Conservation (phyloP, 2,888 invertebrate genomes). For the Brenthis ino region DNA sequence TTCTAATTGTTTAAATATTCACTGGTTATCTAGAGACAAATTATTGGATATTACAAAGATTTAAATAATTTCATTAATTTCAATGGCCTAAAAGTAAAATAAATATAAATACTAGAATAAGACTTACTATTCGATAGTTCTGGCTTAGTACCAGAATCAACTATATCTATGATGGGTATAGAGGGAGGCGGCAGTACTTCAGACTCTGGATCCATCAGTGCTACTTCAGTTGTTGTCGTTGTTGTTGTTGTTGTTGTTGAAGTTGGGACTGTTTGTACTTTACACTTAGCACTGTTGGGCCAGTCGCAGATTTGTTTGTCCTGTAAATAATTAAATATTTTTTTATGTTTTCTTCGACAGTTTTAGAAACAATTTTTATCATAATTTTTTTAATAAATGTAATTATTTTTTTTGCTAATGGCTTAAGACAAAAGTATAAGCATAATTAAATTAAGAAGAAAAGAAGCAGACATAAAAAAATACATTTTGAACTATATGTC, state of each 20-base stretch:
- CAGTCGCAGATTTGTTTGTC: constrained; percentile 87
- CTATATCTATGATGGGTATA: constrained; percentile 33
- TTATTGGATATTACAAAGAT: too few species aligned
- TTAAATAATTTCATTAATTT: too few species aligned
- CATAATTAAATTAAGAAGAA: too few species aligned
- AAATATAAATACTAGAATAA: neutral
- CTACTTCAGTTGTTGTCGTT: constrained; percentile 40
- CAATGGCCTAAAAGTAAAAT: too few species aligned
- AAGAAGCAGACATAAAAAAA: too few species aligned
- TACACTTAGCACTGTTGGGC: constrained; percentile 86
- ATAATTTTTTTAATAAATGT: neutral
- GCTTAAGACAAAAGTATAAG: too few species aligned
- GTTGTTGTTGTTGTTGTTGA: constrained; percentile 52
- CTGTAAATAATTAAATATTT: constrained; percentile 49
- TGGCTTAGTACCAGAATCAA: constrained; percentile 54
- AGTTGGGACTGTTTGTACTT: constrained; percentile 50
- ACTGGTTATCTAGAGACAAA: too few species aligned
- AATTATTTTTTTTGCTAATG: too few species aligned
- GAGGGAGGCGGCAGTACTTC: constrained; percentile 41
- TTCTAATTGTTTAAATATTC: too few species aligned
- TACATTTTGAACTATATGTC: constrained; percentile 38
- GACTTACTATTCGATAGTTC: constrained; percentile 63
- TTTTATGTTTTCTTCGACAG: neutral
- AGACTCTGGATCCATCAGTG: constrained; percentile 34
- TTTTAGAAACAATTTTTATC: neutral